Conservation (phyloP, 2,888 invertebrate genomes). For the Cantharis rufa region DNA sequence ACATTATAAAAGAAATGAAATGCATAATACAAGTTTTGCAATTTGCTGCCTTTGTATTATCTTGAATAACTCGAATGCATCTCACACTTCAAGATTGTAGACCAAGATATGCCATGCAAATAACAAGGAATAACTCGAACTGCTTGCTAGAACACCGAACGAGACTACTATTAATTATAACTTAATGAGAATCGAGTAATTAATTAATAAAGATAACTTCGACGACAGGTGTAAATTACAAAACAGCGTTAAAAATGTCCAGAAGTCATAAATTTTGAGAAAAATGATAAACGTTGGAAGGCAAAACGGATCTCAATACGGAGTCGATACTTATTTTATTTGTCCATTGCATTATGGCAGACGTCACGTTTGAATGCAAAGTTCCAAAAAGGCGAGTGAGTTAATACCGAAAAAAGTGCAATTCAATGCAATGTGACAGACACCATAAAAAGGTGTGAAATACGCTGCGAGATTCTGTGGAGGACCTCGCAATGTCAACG, state of each 20-base stretch:
- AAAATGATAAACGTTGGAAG: background rate
- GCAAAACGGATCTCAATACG: background rate
- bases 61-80: slow-evolving; percentile 34
- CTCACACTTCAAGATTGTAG: slow-evolving; percentile 32
- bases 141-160: slow-evolving; percentile 20
- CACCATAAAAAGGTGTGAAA: slow-evolving; percentile 31
- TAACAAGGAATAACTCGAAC: slow-evolving; percentile 27
- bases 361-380: background rate
- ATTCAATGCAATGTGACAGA: slow-evolving; percentile 29
- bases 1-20: slow-evolving; percentile 32
- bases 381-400: slow-evolving; percentile 6
- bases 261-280: slow-evolving; percentile 4
- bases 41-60: slow-evolving; percentile 34
- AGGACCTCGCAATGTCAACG: slow-evolving; percentile 32
- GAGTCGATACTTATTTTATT: background rate
- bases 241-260: slow-evolving; percentile 1
- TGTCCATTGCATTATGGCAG: background rate
- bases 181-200: slow-evolving; percentile 30
- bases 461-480: slow-evolving; percentile 26
- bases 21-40: slow-evolving; percentile 26
- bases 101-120: slow-evolving; percentile 28
- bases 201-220: slow-evolving; percentile 31
- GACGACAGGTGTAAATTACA: slow-evolving; percentile 26
- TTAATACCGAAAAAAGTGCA: slow-evolving; percentile 28
- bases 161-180: slow-evolving; percentile 32